Evolutionary conservation across 2,888 invertebrate genomes (phyloP).

Genomic region (Panopea generosa): DNA sequence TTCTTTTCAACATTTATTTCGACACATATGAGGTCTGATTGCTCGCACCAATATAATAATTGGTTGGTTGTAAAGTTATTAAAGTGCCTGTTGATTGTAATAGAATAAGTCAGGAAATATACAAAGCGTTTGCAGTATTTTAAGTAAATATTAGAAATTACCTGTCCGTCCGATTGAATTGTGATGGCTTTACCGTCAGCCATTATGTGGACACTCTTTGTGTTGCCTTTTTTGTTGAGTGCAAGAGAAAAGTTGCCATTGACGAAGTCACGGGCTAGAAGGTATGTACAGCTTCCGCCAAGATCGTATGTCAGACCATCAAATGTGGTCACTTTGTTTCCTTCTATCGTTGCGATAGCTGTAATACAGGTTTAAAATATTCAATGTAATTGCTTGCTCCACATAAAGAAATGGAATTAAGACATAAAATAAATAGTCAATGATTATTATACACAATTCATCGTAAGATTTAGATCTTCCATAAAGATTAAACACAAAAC

Average conservation of each 20-base stretch:
- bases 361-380: slow-evolving; percentile 39
- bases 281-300: slow-evolving; percentile 91
- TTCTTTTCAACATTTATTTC: too few relatives aligned
- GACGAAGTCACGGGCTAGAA: slow-evolving; percentile 93
- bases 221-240: slow-evolving; percentile 21
- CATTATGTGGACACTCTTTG: slow-evolving; percentile 67
- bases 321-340: slow-evolving; percentile 93
- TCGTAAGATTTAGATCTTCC: too few relatives aligned
- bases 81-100: too few relatives aligned
- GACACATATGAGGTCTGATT: too few relatives aligned
- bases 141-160: slow-evolving; percentile 26
- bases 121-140: too few relatives aligned
- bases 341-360: slow-evolving; percentile 93
- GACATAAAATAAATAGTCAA: too few relatives aligned
- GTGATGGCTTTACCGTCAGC: slow-evolving; percentile 65
- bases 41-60: too few relatives aligned
- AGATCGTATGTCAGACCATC: slow-evolving; percentile 93
- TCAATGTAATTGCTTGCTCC: too few relatives aligned
- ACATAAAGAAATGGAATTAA: slow-evolving; percentile 89
- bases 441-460: too few relatives aligned
- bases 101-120: too few relatives aligned
- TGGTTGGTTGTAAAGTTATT: too few relatives aligned
- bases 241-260: slow-evolving; percentile 91
- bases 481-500: too few relatives aligned
- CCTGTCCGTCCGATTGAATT: slow-evolving; percentile 69